Conservation (phyloP, 2,113 vertebrate genomes). For the Antennarius striatus region DNA sequence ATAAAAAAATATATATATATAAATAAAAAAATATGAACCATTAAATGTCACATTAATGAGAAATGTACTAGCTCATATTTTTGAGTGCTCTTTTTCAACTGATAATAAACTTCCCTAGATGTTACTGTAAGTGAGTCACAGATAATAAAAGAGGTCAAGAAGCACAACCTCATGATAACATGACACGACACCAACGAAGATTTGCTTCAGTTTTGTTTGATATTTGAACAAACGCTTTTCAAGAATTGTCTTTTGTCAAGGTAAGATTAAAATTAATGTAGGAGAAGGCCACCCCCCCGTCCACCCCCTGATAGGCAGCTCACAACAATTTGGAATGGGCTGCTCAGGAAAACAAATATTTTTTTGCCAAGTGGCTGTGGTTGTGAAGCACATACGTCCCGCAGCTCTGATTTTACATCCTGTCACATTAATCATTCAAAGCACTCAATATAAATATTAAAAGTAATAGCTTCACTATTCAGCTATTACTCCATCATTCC, state of each 20-base stretch:
- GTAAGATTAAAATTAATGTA: constrained; percentile 68
- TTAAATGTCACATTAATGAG: too few relatives aligned
- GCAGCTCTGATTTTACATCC: constrained; percentile 98
- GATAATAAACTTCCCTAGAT: too few relatives aligned
- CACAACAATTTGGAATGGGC: constrained; percentile 70
- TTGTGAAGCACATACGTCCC: constrained; percentile 93
- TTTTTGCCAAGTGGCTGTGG: constrained; percentile 82
- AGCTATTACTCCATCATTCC: constrained; percentile 98
- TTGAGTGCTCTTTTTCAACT: too few relatives aligned
- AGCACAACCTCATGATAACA: not conserved
- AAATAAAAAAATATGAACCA: too few relatives aligned
- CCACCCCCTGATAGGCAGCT: constrained; percentile 5
- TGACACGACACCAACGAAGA: constrained; percentile 28
- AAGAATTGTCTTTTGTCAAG: constrained; percentile 48
- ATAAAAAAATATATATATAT: too few relatives aligned
- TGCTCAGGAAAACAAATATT: constrained; percentile 90
- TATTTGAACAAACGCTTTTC: constrained; percentile 46
- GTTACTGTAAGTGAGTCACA: too few relatives aligned
- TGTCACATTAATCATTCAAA: constrained; percentile 99
- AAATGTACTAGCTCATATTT: too few relatives aligned
- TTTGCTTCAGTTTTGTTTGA: constrained; percentile 30
- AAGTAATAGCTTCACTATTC: constrained; percentile 99
- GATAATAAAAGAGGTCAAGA: too few relatives aligned
- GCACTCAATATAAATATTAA: constrained; percentile 99
- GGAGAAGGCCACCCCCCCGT: constrained; percentile 2